Evolutionary conservation across 2,797 vertebrate species (phyloP), one percentile per base, ranked within the genome.

Genomic region (Argyrosomus regius): DNA sequence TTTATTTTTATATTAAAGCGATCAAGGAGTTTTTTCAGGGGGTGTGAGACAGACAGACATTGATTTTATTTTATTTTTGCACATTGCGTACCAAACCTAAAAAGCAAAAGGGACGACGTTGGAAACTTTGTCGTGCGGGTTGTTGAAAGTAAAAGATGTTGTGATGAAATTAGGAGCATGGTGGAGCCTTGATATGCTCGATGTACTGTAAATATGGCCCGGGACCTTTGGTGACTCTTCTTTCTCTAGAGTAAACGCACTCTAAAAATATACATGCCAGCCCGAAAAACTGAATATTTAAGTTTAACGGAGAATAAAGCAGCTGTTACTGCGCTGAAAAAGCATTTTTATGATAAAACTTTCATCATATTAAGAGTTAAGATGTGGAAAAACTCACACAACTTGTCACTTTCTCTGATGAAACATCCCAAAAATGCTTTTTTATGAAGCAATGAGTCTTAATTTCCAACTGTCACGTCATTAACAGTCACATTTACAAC

Each of bases 1-100:
- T 60, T 77, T 35, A 26, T 53, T 59, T 70, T 52, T 0, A 63
- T 39, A 6, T 67, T 18, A 72, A 66, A 61, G 50, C 35, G 50
- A 82, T 65, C 2, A 0, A 2, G 7, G 49, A 31, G 7, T 7
- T 58, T 7, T 17, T 54, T n/a, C 41, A 0, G 28, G 60, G 16
- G 67, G 75, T 60, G 54, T 46, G 26, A 65, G 31, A 13, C 46
- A 17, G 48, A n/a, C n/a, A 3, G 8, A 39, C 35, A 39, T 9
- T 9, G 2, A 49, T 35, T 65, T 50, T 3, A 43, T 39, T 57
- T 8, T 16, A 28, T 39, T 24, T 24, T 72, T n/a, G 22, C 20
- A 13, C 1, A 9, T 16, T 20, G 14, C 8, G 35, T 39, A 39
- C 35, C 28, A 39, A 39, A 39, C 35, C 8, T n/a, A 39, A 39